Evolutionary conservation across 2,113 vertebrate genomes (phyloP).

Genomic region (Poeciliopsis occidentalis): DNA sequence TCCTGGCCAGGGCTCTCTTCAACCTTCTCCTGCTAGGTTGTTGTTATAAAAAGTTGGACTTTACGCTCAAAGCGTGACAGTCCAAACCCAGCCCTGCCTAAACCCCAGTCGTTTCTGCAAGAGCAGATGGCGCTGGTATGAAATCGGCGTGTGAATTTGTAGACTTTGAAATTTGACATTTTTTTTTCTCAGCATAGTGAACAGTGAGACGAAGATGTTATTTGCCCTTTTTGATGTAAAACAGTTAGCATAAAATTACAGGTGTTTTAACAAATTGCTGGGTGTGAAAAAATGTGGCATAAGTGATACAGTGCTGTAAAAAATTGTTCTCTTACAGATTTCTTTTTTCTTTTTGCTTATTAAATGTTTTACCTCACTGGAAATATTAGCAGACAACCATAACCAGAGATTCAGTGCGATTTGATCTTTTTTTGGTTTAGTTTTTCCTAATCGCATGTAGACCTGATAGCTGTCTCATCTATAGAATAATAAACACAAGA

Average conservation of each 20-base stretch:
- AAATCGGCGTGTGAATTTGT: conserved; percentile 1
- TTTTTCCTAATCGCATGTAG: no score
- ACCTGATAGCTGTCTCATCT: no score
- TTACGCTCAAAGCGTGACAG: conserved; percentile 20
- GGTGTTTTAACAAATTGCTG: not conserved
- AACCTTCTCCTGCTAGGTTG: conserved; percentile 13
- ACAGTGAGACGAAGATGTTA: not conserved
- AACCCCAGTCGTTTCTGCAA: conserved; percentile 26
- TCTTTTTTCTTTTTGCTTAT: not conserved
- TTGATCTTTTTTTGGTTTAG: no score
- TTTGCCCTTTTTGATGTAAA: conserved; percentile 7
- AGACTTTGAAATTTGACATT: conserved; percentile 15
- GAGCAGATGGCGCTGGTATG: conserved; percentile 14
- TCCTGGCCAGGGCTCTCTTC: conserved; percentile 13
- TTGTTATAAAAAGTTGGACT: conserved; percentile 31
- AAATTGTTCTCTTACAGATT: no score
- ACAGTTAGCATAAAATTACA: no score
- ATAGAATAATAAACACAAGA: no score
- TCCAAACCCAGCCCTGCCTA: conserved; percentile 16
- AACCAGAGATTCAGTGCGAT: no score
- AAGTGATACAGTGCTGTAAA: not conserved
- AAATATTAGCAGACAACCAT: not conserved
- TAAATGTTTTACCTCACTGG: not conserved
- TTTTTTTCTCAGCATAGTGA: conserved; percentile 10
- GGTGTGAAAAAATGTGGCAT: conserved; percentile 3